Evolutionary conservation across 2,888 invertebrate species (phyloP).

Genomic region (Drosophila colorata): DNA sequence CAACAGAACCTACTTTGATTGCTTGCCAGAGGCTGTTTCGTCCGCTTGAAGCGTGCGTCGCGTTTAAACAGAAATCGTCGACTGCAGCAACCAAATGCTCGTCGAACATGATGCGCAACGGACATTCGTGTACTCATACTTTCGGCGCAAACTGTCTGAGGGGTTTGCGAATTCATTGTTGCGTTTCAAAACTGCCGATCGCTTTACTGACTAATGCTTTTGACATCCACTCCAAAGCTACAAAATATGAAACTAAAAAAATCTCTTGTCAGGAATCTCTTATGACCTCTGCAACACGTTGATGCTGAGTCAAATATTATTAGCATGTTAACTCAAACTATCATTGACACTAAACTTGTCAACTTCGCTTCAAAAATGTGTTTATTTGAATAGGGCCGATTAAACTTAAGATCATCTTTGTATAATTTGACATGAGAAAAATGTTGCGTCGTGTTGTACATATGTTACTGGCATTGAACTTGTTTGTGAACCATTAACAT

Average conservation of each 20-base stretch:
- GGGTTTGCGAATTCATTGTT: slow-evolving; percentile 1
- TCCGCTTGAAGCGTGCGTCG: slow-evolving; percentile 64
- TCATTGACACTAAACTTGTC: background rate
- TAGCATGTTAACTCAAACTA: background rate
- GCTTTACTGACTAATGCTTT: slow-evolving; percentile 10
- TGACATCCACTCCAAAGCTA: background rate
- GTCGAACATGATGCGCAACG: slow-evolving; percentile 25
- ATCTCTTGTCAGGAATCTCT: background rate
- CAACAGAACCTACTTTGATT: slow-evolving; percentile 22
- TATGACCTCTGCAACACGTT: background rate
- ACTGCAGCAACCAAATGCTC: slow-evolving; percentile 52
- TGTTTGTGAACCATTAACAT: background rate
- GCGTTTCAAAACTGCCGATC: slow-evolving; percentile 19
- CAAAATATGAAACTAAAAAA: background rate
- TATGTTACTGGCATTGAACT: background rate
- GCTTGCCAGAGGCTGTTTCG: slow-evolving; percentile 17
- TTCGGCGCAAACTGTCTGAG: background rate
- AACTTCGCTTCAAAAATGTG: background rate
- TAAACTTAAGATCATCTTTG: background rate
- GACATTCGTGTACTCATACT: slow-evolving; percentile 1
- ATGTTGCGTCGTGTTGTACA: background rate
- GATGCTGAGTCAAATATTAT: background rate
- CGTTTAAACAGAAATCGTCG: slow-evolving; percentile 65
- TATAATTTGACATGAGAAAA: background rate
- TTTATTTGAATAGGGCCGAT: background rate